Evolutionary conservation across 1,140 invertebrate species (phyloP).

Genomic region (Coenobita brevimanus): DNA sequence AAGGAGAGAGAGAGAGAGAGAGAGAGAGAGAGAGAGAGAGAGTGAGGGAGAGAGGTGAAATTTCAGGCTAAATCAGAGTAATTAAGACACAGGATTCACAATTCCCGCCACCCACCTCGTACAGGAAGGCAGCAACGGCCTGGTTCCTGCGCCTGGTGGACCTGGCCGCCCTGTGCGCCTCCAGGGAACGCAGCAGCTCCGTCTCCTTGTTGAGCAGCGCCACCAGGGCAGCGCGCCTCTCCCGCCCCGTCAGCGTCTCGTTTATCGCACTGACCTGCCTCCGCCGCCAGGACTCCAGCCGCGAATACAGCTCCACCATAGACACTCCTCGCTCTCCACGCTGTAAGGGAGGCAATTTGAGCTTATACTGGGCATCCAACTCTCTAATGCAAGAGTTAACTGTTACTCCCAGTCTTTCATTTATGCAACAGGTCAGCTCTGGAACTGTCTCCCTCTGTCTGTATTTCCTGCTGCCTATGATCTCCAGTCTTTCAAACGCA

Average conservation of each 20-base stretch:
- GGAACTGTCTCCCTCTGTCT: no score
- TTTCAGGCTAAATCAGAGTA: no score
- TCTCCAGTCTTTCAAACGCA: no score
- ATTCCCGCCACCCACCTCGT: slow-evolving; percentile 28
- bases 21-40: no score
- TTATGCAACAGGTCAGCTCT: no score
- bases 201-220: slow-evolving; percentile 55
- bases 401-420: no score
- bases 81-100: no score
- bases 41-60: no score
- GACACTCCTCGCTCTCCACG: slow-evolving; percentile 20
- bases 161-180: slow-evolving; percentile 35
- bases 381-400: no score
- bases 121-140: slow-evolving; percentile 32
- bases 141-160: slow-evolving; percentile 45
- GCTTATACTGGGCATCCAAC: no score
- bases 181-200: slow-evolving; percentile 41
- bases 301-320: slow-evolving; percentile 43
- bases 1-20: no score
- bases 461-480: no score
- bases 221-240: slow-evolving; percentile 28
- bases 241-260: slow-evolving; percentile 32
- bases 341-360: neutral
- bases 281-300: slow-evolving; percentile 48
- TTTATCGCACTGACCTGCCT: slow-evolving; percentile 25